Percentiles rank a stretch among this genome's conserved stretches.
Conservation (phyloP, 2,797 vertebrate genomes). For the Urocyon cinereoargenteus region DNA sequence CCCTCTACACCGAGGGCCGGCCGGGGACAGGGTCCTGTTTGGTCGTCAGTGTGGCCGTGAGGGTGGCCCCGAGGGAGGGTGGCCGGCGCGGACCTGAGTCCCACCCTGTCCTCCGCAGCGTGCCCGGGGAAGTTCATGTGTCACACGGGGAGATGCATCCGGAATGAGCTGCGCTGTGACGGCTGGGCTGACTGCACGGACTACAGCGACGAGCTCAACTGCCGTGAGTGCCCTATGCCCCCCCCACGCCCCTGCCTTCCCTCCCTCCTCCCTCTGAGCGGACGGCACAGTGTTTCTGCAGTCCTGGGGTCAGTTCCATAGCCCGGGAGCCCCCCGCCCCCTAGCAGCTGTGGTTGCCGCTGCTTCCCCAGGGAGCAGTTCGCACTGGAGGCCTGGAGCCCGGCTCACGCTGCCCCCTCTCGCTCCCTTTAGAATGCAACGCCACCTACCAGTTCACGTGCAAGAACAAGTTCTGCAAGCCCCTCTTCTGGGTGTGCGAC, state of each 20-base stretch:
- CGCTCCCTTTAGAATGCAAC: slow-evolving; percentile 57
- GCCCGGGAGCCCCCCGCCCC: neutral
- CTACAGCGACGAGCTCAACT: slow-evolving; percentile 91
- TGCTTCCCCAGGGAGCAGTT: neutral
- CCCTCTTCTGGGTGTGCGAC: slow-evolving; percentile 94
- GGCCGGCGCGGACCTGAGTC: fast-evolving
- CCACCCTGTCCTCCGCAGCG: slow-evolving; percentile 86
- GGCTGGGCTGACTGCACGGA: slow-evolving; percentile 97
- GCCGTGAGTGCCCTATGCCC: slow-evolving; percentile 89
- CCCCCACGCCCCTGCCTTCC: fast-evolving
- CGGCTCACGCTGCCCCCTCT: neutral
- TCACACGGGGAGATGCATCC: slow-evolving; percentile 90
- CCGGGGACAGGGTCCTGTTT: fast-evolving
- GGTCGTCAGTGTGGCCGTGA: neutral
- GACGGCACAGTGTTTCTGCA: neutral
- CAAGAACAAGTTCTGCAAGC: slow-evolving; percentile 92
- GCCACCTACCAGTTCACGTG: slow-evolving; percentile 89
- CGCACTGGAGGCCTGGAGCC: neutral
- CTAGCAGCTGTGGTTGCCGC: neutral
- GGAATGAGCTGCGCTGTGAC: slow-evolving; percentile 88
- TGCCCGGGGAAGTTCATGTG: slow-evolving; percentile 94
- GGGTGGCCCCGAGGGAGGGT: neutral
- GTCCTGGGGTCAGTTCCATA: no score
- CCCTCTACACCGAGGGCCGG: neutral
- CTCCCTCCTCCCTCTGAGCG: neutral